These are phyloP conservation scores for Hycleus cichorii DNA, from an alignment of 1,140 invertebrate species.

Conservation along the genomic window DNA sequence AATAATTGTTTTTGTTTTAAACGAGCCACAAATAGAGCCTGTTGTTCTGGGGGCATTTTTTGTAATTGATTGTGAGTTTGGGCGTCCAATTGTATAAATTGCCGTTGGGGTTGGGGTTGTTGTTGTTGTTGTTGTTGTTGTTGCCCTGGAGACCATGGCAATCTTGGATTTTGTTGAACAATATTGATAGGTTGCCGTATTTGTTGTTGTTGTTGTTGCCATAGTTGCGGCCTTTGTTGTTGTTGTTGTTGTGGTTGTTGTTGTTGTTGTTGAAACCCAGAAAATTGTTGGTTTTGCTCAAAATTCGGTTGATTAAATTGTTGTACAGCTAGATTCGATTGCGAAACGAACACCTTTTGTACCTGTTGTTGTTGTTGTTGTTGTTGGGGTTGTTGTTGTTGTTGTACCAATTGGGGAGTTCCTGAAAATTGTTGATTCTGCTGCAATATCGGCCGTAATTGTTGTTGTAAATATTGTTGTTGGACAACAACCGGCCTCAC, in stretches of 20 bases:
- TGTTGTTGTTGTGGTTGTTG: constrained; percentile 33
- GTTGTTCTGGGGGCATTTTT: constrained; percentile 69
- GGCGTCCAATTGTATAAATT: constrained; percentile 68
- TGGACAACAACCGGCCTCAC: constrained; percentile 1
- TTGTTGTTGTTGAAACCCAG: constrained; percentile 16
- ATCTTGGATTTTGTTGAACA: constrained; percentile 17
- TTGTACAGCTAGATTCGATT: constrained; percentile 1
- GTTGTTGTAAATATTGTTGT: constrained; percentile 12
- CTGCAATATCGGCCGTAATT: constrained; percentile 7
- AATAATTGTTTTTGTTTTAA: constrained; percentile 56
- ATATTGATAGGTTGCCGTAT: constrained; percentile 29
- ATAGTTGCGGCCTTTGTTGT: constrained; percentile 33
- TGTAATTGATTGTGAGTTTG: constrained; percentile 76
- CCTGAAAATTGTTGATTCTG: background rate
- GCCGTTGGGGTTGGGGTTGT: constrained; percentile 43
- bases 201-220: constrained; percentile 43
- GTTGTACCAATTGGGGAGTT: constrained; percentile 10
- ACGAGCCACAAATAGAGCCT: constrained; percentile 68
- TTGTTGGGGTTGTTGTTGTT: constrained; percentile 25
- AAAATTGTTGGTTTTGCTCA: constrained; percentile 20
- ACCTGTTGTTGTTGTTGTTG: constrained; percentile 20
- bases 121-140: constrained; percentile 9
- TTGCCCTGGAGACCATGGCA: constrained; percentile 24
- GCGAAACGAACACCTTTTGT: constrained; percentile 2
- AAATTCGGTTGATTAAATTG: constrained; percentile 19